A percentile compares a stretch with the other conserved stretches of the same genome.
Evolutionary conservation across 2,888 invertebrate genomes (phyloP).

Genomic region (Neocrepidodera transversa): DNA sequence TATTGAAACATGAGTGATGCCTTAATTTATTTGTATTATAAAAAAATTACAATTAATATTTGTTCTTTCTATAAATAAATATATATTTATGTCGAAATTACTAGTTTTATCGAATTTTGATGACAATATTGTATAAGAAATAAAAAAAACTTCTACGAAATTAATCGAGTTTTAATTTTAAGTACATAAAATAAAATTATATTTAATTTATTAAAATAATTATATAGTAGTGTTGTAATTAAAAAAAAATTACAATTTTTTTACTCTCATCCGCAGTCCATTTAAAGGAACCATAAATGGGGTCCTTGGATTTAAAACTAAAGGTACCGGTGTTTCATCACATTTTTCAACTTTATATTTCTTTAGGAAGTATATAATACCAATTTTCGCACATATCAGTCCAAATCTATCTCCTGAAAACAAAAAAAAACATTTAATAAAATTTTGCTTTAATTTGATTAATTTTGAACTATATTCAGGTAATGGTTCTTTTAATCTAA

Average conservation of each 20-base stretch:
- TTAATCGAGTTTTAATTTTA: neutral
- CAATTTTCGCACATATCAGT: constrained; percentile 54
- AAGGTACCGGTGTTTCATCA: constrained; percentile 49
- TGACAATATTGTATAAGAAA: constrained; percentile 1
- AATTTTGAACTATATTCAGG: no score
- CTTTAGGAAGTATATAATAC: constrained; percentile 50
- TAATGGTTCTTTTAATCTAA: no score
- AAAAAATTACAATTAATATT: constrained; percentile 7
- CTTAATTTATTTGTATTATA: constrained; percentile 30
- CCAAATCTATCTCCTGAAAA: constrained; percentile 56
- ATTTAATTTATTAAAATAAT: constrained; percentile 19
- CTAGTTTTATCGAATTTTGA: constrained; percentile 10
- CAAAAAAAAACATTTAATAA: constrained; percentile 12
- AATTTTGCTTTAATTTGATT: no score
- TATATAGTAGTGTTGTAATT: constrained; percentile 7
- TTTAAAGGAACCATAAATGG: constrained; percentile 51
- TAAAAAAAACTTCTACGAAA: constrained; percentile 1
- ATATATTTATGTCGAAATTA: constrained; percentile 12
- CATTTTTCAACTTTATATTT: constrained; percentile 50
- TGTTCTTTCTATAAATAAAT: constrained; percentile 15
- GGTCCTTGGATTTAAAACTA: constrained; percentile 51
- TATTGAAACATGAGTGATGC: constrained; percentile 23
- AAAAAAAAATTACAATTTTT: constrained; percentile 25
- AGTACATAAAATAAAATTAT: constrained; percentile 17
- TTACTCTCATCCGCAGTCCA: constrained; percentile 51